Conservation (phyloP, 2,113 vertebrate genomes). For the Perca fluviatilis region DNA sequence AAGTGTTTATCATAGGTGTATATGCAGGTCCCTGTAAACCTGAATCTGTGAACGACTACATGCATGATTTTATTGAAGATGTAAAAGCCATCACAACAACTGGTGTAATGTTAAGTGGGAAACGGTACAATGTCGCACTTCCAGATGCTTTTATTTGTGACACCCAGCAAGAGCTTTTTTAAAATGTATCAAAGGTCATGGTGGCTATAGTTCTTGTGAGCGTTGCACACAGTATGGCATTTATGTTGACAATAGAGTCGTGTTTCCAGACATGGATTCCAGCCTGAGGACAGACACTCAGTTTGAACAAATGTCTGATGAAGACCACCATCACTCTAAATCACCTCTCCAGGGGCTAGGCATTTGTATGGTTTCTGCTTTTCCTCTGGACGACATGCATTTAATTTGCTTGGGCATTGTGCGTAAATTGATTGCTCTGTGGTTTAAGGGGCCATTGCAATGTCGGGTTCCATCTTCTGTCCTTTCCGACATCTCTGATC, state of each 20-base stretch:
- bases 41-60: not conserved
- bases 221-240: not conserved
- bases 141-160: conserved; percentile 7
- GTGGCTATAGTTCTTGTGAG: conserved; percentile 12
- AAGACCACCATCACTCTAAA: conserved; percentile 10
- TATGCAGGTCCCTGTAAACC: not conserved
- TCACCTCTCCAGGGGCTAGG: conserved; percentile 3
- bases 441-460: conserved; percentile 3
- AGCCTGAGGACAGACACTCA: too few relatives aligned
- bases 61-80: conserved; percentile 2
- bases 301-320: too few relatives aligned
- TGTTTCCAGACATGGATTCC: too few relatives aligned
- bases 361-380: conserved; percentile 3
- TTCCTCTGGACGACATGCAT: conserved; percentile 14
- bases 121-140: not conserved
- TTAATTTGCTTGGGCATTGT: not conserved
- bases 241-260: not conserved
- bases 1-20: conserved; percentile 7
- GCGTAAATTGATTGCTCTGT: conserved; percentile 6
- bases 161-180: conserved; percentile 10
- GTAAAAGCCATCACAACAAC: conserved; percentile 6
- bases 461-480: too few relatives aligned
- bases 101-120: not conserved
- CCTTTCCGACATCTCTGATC: too few relatives aligned
- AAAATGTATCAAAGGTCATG: conserved; percentile 14